phyloP scores from a whole-genome alignment of 1,140 invertebrate genomes.

The Hormaphis cornu region DNA sequence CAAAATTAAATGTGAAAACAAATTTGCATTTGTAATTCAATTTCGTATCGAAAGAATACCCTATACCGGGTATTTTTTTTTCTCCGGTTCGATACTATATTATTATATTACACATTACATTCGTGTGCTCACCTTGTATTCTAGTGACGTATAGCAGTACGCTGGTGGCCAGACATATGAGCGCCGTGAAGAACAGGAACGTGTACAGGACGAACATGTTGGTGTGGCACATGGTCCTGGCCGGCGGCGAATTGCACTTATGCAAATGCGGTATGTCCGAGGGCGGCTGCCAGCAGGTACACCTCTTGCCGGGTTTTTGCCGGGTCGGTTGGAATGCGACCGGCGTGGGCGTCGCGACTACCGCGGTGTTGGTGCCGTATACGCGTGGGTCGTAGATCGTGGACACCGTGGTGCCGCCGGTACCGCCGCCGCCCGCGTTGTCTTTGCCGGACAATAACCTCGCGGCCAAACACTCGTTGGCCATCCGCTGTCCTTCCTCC shows the following conservation, averaged over 20 bases:
- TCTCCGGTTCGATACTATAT: too few relatives aligned
- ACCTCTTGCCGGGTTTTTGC: slow-evolving; percentile 4
- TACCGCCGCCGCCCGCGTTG: slow-evolving; percentile 8
- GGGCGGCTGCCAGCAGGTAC: slow-evolving; percentile 21
- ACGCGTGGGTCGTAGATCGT: slow-evolving; percentile 30
- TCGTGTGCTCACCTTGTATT: background rate
- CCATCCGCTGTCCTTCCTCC: slow-evolving; percentile 26
- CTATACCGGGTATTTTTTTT: too few relatives aligned
- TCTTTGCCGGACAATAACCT: slow-evolving; percentile 30
- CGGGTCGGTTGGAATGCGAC: slow-evolving; percentile 16
- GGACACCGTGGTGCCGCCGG: slow-evolving; percentile 23
- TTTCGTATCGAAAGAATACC: too few relatives aligned
- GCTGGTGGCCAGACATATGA: slow-evolving; percentile 30
- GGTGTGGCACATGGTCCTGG: slow-evolving; percentile 30
- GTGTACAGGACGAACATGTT: slow-evolving; percentile 28
- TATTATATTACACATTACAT: too few relatives aligned
- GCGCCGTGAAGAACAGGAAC: slow-evolving; percentile 24
- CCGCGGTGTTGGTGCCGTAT: slow-evolving; percentile 10
- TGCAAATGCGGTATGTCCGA: slow-evolving; percentile 31
- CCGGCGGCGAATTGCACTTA: slow-evolving; percentile 27
- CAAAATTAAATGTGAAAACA: too few relatives aligned
- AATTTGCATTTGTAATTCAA: too few relatives aligned
- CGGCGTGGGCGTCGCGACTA: slow-evolving; percentile 19
- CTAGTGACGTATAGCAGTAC: slow-evolving; percentile 21
- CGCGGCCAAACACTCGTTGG: slow-evolving; percentile 28